Conservation (phyloP, 1,140 invertebrate genomes). For the Battus philenor region DNA sequence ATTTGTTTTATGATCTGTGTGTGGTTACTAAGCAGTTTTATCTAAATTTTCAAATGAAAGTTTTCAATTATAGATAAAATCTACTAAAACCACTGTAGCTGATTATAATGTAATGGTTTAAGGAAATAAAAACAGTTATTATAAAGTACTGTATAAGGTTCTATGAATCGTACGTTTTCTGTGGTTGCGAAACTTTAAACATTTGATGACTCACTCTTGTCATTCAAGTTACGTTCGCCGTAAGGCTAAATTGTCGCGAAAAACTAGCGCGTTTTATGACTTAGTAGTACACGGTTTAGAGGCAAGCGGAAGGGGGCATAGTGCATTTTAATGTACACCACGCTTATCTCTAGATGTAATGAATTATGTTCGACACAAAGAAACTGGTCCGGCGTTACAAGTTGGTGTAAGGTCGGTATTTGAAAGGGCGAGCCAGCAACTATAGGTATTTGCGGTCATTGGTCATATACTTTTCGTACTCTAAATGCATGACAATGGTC, state of each 20-base stretch:
- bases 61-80: too few relatives aligned
- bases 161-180: neutral
- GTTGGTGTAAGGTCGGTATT: conserved; percentile 53
- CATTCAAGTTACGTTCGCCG: neutral
- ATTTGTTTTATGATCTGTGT: too few relatives aligned
- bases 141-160: neutral
- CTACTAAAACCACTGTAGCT: too few relatives aligned
- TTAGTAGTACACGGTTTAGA: neutral
- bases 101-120: neutral
- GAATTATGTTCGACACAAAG: conserved; percentile 31
- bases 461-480: conserved; percentile 27
- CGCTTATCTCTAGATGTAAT: conserved; percentile 7
- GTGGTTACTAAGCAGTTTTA: too few relatives aligned
- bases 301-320: conserved; percentile 9
- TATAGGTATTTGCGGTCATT: conserved; percentile 22
- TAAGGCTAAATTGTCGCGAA: neutral
- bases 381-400: conserved; percentile 34
- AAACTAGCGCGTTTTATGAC: neutral
- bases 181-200: neutral
- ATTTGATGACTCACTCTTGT: neutral
- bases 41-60: too few relatives aligned
- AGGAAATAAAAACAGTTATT: neutral
- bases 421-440: conserved; percentile 45
- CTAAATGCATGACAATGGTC: conserved; percentile 18
- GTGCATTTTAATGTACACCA: conserved; percentile 5